Conservation (phyloP, 1,140 invertebrate species). For the Sycophaga agraensis region DNA sequence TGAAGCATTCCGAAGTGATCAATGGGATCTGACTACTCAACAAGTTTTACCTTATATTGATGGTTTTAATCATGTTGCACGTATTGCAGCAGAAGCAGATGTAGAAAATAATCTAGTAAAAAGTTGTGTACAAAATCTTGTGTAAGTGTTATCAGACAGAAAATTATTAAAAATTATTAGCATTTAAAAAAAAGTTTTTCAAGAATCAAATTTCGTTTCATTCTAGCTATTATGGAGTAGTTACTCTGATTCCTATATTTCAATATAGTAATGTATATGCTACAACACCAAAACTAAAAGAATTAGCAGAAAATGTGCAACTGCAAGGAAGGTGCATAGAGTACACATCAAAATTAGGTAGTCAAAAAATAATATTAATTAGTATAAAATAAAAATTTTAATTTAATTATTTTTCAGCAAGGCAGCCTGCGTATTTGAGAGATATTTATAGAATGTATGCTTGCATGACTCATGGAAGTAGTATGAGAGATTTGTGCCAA, state of each 20-base stretch:
- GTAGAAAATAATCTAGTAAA: conserved; percentile 94
- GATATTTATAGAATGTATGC: conserved; percentile 82
- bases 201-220: conserved; percentile 20
- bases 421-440: conserved; percentile 59
- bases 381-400: conserved; percentile 1
- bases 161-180: conserved; percentile 11
- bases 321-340: conserved; percentile 76
- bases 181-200: background rate
- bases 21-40: conserved; percentile 93
- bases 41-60: conserved; percentile 87
- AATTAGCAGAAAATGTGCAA: conserved; percentile 67
- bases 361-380: conserved; percentile 18
- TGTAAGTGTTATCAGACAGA: conserved; percentile 58
- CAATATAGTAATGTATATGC: conserved; percentile 94
- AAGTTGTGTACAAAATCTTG: conserved; percentile 89
- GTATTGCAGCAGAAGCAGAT: conserved; percentile 80
- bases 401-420: conserved; percentile 43
- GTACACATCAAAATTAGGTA: conserved; percentile 69
- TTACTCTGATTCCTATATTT: conserved; percentile 83
- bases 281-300: conserved; percentile 78
- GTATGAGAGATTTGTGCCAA: conserved; percentile 81
- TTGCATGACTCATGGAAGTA: conserved; percentile 80
- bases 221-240: conserved; percentile 72
- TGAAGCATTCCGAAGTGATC: conserved; percentile 63
- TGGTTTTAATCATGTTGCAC: conserved; percentile 87